These are phyloP conservation scores for Cetoscarus ocellatus DNA, from an alignment of 2,797 vertebrate genomes.

Conservation along the genomic window DNA sequence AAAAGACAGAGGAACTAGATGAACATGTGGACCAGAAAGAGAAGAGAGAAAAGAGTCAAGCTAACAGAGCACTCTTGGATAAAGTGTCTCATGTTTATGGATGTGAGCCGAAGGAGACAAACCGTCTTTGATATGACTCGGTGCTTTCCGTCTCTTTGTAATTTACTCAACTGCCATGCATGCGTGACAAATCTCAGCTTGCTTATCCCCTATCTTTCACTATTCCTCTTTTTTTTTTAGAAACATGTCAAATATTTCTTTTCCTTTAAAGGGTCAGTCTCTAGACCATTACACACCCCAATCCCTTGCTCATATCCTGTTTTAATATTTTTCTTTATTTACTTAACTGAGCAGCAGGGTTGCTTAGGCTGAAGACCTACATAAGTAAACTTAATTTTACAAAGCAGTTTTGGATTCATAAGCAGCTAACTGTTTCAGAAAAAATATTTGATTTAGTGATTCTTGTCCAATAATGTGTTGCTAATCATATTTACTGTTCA, in stretches of 20 bases:
- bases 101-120: conserved; percentile 70
- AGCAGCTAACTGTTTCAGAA: too few relatives aligned
- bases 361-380: too few relatives aligned
- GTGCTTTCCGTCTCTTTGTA: conserved; percentile 41
- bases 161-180: conserved; percentile 41
- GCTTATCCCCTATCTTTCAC: conserved; percentile 21
- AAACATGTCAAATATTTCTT: neutral
- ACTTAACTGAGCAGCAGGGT: too few relatives aligned
- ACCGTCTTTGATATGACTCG: conserved; percentile 68
- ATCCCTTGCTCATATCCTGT: too few relatives aligned
- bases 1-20: neutral
- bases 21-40: neutral
- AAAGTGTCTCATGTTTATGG: conserved; percentile 75
- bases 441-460: too few relatives aligned
- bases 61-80: conserved; percentile 23
- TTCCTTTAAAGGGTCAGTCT: too few relatives aligned
- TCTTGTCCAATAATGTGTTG: too few relatives aligned
- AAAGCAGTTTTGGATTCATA: too few relatives aligned
- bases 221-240: neutral
- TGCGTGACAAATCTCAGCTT: conserved; percentile 58
- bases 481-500: too few relatives aligned
- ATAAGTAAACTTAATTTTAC: too few relatives aligned
- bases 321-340: too few relatives aligned
- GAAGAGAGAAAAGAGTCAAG: conserved; percentile 9
- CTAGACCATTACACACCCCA: too few relatives aligned